Percentiles rank a stretch among this genome's conserved stretches.
These are phyloP conservation scores for Gallirallus australis DNA, from an alignment of 2,797 vertebrate species.

Conservation along the genomic window DNA sequence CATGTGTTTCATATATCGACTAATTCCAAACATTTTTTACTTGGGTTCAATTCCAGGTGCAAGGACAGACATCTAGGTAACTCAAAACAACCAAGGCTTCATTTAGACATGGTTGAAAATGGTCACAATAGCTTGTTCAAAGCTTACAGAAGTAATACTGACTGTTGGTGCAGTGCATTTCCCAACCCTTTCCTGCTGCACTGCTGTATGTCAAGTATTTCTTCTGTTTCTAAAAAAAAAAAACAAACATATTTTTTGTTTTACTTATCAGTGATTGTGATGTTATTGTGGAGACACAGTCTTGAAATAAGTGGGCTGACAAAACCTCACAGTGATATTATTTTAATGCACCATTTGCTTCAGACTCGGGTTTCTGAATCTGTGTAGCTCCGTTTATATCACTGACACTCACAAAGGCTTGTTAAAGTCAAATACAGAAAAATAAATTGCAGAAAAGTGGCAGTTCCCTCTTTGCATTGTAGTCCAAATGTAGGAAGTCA, in stretches of 20 bases:
- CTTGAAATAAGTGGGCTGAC: neutral
- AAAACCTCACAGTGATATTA: neutral
- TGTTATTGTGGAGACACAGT: neutral
- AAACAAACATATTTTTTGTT: neutral
- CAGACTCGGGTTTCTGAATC: neutral
- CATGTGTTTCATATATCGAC: neutral
- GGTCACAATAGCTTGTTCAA: neutral
- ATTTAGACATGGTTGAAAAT: neutral
- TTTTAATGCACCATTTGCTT: neutral
- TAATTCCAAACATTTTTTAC: constrained; percentile 37
- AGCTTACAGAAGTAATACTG: neutral
- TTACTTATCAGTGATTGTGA: neutral
- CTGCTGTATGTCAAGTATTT: neutral
- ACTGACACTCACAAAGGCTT: neutral
- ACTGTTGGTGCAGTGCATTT: neutral
- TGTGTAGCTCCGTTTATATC: neutral
- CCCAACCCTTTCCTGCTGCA: neutral
- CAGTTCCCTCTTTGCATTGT: neutral
- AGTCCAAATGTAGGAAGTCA: neutral
- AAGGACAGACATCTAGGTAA: neutral
- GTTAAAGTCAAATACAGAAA: neutral
- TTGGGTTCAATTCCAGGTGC: neutral
- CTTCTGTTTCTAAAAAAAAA: neutral
- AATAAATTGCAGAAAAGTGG: neutral
- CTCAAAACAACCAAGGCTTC: neutral